These are phyloP conservation scores for Gymnoscelis rufifasciata DNA, from an alignment of 2,888 invertebrate species.

Conservation along the genomic window DNA sequence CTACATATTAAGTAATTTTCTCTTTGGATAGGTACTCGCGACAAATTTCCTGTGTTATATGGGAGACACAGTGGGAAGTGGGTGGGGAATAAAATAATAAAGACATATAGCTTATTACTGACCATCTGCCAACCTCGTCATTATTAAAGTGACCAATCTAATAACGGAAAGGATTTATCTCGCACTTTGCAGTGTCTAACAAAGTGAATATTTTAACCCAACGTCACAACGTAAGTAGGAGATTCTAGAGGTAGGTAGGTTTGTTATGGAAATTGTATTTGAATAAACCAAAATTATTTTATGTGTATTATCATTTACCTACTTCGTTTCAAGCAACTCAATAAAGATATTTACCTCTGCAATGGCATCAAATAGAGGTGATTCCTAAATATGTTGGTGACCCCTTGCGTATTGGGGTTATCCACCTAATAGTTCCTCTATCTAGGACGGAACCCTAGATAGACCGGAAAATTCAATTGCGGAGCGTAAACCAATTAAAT, in stretches of 20 bases:
- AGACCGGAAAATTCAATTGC: slow-evolving; percentile 6
- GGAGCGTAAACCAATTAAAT: slow-evolving; percentile 7
- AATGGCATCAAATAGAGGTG: too few relatives aligned
- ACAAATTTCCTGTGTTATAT: too few relatives aligned
- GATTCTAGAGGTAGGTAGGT: too few relatives aligned
- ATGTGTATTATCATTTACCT: too few relatives aligned
- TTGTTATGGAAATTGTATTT: too few relatives aligned
- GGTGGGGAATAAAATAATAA: slow-evolving; percentile 25
- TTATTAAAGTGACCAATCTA: slow-evolving; percentile 19
- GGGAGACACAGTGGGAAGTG: slow-evolving; percentile 15
- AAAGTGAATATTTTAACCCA: too few relatives aligned
- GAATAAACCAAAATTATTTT: too few relatives aligned
- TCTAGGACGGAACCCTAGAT: slow-evolving; percentile 10
- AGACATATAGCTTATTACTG: slow-evolving; percentile 27
- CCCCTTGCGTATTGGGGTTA: slow-evolving; percentile 11
- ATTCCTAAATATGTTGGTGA: slow-evolving; percentile 2
- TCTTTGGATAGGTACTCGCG: too few relatives aligned
- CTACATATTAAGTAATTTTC: background rate
- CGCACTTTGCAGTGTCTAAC: slow-evolving; percentile 12
- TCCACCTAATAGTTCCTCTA: slow-evolving; percentile 5
- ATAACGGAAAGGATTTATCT: slow-evolving; percentile 17
- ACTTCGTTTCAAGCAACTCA: too few relatives aligned
- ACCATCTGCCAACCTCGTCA: slow-evolving; percentile 19
- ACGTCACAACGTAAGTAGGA: too few relatives aligned
- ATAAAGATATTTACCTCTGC: too few relatives aligned